A percentile compares a stretch with the other conserved stretches of the same genome.
Evolutionary conservation across 1,140 invertebrate genomes (phyloP).

Genomic region (Sinella curviseta): DNA sequence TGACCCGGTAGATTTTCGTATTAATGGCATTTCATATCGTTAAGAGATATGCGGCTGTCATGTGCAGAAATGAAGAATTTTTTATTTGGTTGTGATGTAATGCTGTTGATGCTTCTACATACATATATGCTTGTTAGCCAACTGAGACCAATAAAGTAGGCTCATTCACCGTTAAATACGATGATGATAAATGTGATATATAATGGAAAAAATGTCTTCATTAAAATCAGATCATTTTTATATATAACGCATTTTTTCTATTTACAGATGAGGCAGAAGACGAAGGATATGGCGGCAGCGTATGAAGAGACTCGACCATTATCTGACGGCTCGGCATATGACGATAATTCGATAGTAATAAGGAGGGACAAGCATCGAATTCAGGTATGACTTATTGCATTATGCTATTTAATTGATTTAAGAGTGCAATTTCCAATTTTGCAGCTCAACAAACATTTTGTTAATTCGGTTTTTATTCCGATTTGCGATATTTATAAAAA

Average conservation of each 20-base stretch:
- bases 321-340: constrained; percentile 61
- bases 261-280: constrained; percentile 54
- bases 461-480: no score
- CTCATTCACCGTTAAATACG: no score
- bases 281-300: constrained; percentile 50
- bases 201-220: no score
- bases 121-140: no score
- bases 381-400: constrained; percentile 39
- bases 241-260: not conserved
- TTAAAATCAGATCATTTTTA: not conserved
- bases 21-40: no score
- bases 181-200: no score
- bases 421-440: not conserved
- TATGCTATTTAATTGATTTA: not conserved
- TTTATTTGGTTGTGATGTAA: not conserved
- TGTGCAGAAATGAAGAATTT: no score
- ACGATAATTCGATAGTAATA: constrained; percentile 53
- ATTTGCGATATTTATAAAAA: no score
- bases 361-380: constrained; percentile 53
- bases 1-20: no score
- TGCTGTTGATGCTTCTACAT: not conserved
- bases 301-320: constrained; percentile 60
- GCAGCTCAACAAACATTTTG: not conserved
- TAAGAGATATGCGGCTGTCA: no score
- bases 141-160: no score